Evolutionary conservation across 2,888 invertebrate genomes (phyloP).

Genomic region (Anodontia alba): DNA sequence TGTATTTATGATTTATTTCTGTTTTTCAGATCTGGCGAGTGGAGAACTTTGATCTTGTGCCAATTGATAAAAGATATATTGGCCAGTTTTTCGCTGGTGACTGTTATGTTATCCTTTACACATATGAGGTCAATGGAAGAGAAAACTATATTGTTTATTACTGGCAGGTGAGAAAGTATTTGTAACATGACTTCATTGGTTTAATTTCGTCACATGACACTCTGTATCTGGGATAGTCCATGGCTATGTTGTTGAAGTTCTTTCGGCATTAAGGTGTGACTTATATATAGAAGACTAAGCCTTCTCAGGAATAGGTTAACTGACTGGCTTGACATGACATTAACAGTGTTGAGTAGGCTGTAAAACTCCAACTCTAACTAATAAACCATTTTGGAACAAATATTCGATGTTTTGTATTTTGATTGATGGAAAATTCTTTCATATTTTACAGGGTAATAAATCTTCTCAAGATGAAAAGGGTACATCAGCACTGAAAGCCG

Average conservation of each 20-base stretch:
- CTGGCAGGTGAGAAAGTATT: slow-evolving; percentile 89
- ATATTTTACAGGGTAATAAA: slow-evolving; percentile 92
- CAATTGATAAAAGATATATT: slow-evolving; percentile 89
- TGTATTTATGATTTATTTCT: background rate
- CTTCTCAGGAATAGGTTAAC: too few relatives aligned
- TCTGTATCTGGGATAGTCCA: too few relatives aligned
- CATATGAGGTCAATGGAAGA: slow-evolving; percentile 88
- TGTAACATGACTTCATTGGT: too few relatives aligned
- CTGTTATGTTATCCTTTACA: slow-evolving; percentile 94
- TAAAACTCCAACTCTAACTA: too few relatives aligned
- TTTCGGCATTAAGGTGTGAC: too few relatives aligned
- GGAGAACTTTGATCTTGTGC: slow-evolving; percentile 90
- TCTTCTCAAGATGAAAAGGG: slow-evolving; percentile 91
- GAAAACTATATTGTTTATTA: slow-evolving; percentile 90
- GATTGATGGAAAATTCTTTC: too few relatives aligned
- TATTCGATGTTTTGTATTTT: too few relatives aligned
- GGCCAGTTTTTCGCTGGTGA: slow-evolving; percentile 92
- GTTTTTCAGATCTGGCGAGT: slow-evolving; percentile 89
- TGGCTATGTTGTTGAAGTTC: too few relatives aligned
- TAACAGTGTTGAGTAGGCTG: too few relatives aligned
- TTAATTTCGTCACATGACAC: slow-evolving; percentile 20
- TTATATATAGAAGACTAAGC: too few relatives aligned
- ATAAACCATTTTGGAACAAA: too few relatives aligned
- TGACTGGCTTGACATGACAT: too few relatives aligned
- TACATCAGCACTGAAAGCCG: slow-evolving; percentile 87